Conservation (phyloP, 30 jellyfish, hydroid and myxozoan species). For the Chrysaora quinquecirrha region DNA sequence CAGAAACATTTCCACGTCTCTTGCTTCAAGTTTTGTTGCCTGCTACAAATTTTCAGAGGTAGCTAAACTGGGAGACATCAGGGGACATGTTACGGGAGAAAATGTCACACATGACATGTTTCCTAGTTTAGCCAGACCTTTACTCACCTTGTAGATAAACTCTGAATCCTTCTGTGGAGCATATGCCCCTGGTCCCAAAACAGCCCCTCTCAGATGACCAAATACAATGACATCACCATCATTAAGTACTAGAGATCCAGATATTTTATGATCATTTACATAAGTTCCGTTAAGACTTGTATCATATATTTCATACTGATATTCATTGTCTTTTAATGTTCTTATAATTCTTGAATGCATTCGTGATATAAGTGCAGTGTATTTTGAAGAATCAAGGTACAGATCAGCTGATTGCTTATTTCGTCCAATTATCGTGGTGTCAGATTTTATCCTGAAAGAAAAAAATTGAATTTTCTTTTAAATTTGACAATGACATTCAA, state of each 20-base stretch:
- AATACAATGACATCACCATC: constrained; percentile 76
- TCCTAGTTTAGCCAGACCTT: too few relatives aligned
- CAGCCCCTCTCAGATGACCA: constrained; percentile 75
- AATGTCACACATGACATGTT: too few relatives aligned
- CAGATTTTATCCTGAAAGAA: constrained; percentile 57
- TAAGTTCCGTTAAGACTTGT: constrained; percentile 84
- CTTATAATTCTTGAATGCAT: constrained; percentile 76
- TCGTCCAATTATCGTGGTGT: constrained; percentile 73
- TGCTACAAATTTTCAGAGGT: too few relatives aligned
- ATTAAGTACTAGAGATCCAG: constrained; percentile 54
- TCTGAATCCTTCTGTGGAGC: constrained; percentile 86
- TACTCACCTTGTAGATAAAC: constrained; percentile 56
- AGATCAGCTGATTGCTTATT: constrained; percentile 66
- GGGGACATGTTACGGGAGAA: too few relatives aligned
- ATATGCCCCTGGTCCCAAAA: constrained; percentile 56
- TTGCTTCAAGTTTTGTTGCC: too few relatives aligned
- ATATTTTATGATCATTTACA: constrained; percentile 69
- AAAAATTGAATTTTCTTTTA: too few relatives aligned
- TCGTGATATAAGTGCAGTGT: constrained; percentile 75
- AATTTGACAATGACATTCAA: too few relatives aligned
- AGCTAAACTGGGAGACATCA: too few relatives aligned
- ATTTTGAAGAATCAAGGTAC: constrained; percentile 63
- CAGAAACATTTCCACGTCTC: too few relatives aligned
- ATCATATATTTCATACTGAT: constrained; percentile 61
- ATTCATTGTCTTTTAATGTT: constrained; percentile 24